Base-by-base conservation (phyloP, 1,140 invertebrate species). In the Dreissena rostriformis region DNA sequence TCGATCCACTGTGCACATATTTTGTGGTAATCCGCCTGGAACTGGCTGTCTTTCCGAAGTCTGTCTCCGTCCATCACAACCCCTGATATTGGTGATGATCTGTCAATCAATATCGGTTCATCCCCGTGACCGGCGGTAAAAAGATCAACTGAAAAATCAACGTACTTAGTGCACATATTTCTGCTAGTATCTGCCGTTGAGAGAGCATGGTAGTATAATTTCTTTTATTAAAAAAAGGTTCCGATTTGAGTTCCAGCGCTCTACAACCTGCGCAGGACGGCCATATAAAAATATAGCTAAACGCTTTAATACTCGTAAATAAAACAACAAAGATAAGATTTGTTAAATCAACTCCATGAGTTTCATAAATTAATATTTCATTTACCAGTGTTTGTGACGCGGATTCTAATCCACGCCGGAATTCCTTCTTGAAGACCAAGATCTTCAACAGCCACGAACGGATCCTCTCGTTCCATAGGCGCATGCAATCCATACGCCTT, bases 341-440 rank as follows among this genome's bases (percentile, higher is more conserved):
- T n/a, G n/a, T n/a, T n/a, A n/a, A n/a, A n/a, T n/a, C n/a, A n/a
- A n/a, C n/a, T n/a, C n/a, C n/a, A n/a, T n/a, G n/a, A n/a, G n/a
- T n/a, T n/a, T n/a, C n/a, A n/a, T n/a, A n/a, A n/a, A n/a, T n/a
- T n/a, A n/a, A n/a, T n/a, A n/a, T n/a, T n/a, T 14, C 19, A 57
- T 57, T 57, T 85, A 90, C 90, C 90, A 49, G 86, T 86, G 68
- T 91, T 90, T 26, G 83, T 82, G n/a, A 84, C 82, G 52, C 87
- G 61, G 6, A 91, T 63, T 39, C 88, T 63, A 75, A 89, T 86
- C 88, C 87, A 91, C 15, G 86, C 86, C 14, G 88, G 87, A 26
- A 86, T 57, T 24, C 88, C 90, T 51, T 80, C 70, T 26, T 84
- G 68, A 53, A 88, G 71, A 22, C 78, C 85, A n/a, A 89, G 73